Percentiles rank a stretch among this genome's conserved stretches.
These are phyloP conservation scores for Gymnobelideus leadbeateri DNA, from an alignment of 2,113 vertebrate genomes.

Conservation along the genomic window DNA sequence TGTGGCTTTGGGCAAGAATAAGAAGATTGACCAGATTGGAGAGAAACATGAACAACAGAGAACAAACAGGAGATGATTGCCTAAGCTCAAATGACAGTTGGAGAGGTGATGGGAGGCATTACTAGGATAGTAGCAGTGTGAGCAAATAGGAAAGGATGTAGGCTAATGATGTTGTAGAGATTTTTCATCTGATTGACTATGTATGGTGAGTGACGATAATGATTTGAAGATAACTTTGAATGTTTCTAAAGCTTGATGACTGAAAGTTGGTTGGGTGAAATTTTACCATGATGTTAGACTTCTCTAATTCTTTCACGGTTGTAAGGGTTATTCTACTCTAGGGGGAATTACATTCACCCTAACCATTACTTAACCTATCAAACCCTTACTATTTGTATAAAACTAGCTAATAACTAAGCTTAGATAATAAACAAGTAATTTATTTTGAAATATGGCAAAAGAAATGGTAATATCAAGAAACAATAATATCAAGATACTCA, in stretches of 20 bases:
- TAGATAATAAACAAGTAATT: not conserved
- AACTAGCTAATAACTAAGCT: not conserved
- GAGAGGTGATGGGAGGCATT: not conserved
- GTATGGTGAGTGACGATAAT: too few relatives aligned
- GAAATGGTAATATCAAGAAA: not conserved
- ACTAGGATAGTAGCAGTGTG: not conserved
- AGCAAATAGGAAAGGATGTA: not conserved
- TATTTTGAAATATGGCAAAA: not conserved
- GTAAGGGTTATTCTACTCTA: too few relatives aligned
- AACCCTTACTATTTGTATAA: not conserved
- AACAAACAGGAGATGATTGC: too few relatives aligned
- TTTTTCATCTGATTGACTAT: too few relatives aligned
- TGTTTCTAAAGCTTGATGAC: too few relatives aligned
- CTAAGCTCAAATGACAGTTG: not conserved
- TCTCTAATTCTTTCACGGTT: too few relatives aligned
- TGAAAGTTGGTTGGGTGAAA: too few relatives aligned
- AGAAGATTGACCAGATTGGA: not conserved
- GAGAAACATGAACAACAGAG: not conserved
- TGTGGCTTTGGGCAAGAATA: not conserved
- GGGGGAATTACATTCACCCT: too few relatives aligned
- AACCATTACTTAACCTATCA: too few relatives aligned
- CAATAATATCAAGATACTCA: not conserved
- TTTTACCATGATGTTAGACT: too few relatives aligned
- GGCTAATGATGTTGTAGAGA: not conserved
- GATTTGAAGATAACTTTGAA: too few relatives aligned